Evolutionary conservation across 2,888 invertebrate genomes (phyloP).

Genomic region (Sesia apiformis): DNA sequence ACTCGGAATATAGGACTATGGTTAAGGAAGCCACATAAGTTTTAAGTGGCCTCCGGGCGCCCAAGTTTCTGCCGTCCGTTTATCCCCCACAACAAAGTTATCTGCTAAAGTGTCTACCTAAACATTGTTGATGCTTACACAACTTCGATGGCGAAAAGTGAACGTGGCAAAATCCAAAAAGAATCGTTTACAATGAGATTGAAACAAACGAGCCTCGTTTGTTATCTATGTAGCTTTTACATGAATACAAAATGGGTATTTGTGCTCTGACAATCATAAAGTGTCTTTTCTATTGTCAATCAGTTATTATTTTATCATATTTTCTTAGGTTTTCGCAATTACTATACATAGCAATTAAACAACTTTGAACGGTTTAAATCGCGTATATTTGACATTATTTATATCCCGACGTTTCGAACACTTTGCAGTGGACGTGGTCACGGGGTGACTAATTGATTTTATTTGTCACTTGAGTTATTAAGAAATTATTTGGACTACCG

Average conservation of each 20-base stretch:
- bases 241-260: neutral
- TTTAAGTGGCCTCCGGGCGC: conserved; percentile 63
- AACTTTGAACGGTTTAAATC: too few relatives aligned
- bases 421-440: too few relatives aligned
- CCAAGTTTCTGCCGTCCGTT: conserved; percentile 56
- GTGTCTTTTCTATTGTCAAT: neutral
- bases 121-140: conserved; percentile 43
- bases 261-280: neutral
- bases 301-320: neutral
- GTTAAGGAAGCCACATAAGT: conserved; percentile 68
- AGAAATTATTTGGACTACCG: too few relatives aligned
- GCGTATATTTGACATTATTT: too few relatives aligned
- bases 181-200: conserved; percentile 2
- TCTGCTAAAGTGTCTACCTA: conserved; percentile 55
- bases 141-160: conserved; percentile 26
- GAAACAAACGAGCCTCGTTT: conserved; percentile 4
- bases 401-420: too few relatives aligned
- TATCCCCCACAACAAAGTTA: conserved; percentile 63
- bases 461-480: too few relatives aligned
- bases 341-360: too few relatives aligned
- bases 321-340: too few relatives aligned
- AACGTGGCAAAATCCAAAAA: conserved; percentile 9
- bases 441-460: too few relatives aligned
- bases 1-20: conserved; percentile 46
- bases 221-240: conserved; percentile 1